Evolutionary conservation across 2,888 invertebrate genomes (phyloP).

Genomic region (Elegia similella): DNA sequence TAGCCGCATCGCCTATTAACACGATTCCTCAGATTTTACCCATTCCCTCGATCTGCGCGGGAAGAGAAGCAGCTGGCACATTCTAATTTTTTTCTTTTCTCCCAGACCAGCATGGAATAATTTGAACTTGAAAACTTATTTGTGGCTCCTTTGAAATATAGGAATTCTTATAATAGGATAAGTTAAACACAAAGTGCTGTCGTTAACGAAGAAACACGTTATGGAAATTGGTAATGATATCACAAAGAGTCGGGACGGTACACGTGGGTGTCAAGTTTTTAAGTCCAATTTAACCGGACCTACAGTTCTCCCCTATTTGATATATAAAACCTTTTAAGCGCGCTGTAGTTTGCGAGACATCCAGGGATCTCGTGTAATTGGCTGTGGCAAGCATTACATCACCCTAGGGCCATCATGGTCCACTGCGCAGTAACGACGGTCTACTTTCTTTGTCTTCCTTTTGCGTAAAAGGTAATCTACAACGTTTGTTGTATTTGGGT

Average conservation of each 20-base stretch:
- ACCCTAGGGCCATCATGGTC: constrained; percentile 37
- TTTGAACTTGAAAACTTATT: not conserved
- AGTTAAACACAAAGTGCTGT: not conserved
- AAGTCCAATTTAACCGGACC: constrained; percentile 29
- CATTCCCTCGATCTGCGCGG: too few species aligned
- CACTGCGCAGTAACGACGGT: constrained; percentile 40
- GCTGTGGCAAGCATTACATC: constrained; percentile 27
- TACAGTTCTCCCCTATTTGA: constrained; percentile 17
- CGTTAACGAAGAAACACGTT: constrained; percentile 11
- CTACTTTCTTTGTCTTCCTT: constrained; percentile 44
- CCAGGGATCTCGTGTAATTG: constrained; percentile 34
- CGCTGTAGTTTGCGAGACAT: constrained; percentile 19
- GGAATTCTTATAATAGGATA: not conserved
- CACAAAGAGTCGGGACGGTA: constrained; percentile 15
- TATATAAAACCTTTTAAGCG: constrained; percentile 17
- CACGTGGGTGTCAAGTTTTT: constrained; percentile 22
- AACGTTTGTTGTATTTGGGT: constrained; percentile 23
- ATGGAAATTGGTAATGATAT: constrained; percentile 15
- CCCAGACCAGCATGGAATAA: too few species aligned
- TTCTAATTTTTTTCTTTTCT: too few species aligned
- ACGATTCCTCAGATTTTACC: too few species aligned
- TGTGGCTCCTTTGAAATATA: not conserved
- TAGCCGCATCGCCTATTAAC: too few species aligned
- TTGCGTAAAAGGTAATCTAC: constrained; percentile 32
- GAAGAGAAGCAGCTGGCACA: too few species aligned